Conservation (phyloP, 2,113 vertebrate genomes). For the Ariopsis seemanni region DNA sequence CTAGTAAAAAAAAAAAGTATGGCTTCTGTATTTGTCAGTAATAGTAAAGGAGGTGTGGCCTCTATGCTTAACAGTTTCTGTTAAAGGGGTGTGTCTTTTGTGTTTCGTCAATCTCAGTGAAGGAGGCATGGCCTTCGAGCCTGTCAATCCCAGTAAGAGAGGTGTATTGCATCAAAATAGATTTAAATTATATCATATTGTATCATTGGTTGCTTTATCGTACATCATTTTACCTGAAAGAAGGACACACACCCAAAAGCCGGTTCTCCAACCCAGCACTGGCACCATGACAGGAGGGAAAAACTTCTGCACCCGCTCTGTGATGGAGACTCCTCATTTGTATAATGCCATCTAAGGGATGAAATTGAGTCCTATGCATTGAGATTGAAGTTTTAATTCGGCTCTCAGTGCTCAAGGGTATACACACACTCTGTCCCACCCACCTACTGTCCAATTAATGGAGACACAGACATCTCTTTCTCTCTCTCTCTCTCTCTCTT, state of each 20-base stretch:
- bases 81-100: background rate
- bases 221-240: background rate
- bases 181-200: background rate
- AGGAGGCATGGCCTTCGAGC: background rate
- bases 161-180: background rate
- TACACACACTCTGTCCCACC: constrained; percentile 35
- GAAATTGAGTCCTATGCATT: constrained; percentile 59
- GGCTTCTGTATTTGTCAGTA: background rate
- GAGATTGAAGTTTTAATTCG: constrained; percentile 66
- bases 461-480: constrained; percentile 25
- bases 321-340: constrained; percentile 52
- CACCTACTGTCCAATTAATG: constrained; percentile 55
- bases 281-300: background rate
- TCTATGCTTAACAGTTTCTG: background rate
- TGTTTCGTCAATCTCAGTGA: background rate
- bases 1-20: background rate
- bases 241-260: background rate
- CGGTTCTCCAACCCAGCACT: background rate
- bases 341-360: constrained; percentile 61
- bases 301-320: background rate
- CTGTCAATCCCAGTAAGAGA: background rate
- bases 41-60: background rate
- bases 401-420: constrained; percentile 54
- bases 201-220: background rate
- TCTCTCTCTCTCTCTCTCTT: constrained; percentile 17